These are phyloP conservation scores for Montipora capitata DNA, from an alignment of 92 coral and sea anemone genomes.

Conservation along the genomic window DNA sequence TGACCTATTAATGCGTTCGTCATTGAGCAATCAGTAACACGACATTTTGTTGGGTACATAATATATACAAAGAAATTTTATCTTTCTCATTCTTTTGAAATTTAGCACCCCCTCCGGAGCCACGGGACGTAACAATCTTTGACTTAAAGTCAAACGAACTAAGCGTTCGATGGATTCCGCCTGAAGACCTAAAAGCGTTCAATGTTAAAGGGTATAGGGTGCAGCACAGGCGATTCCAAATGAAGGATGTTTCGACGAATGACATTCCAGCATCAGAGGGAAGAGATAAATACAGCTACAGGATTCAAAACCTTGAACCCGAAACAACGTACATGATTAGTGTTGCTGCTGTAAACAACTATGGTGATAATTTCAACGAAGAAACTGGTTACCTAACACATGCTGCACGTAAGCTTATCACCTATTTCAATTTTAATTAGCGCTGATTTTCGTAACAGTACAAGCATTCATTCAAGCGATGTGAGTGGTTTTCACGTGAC, in stretches of 20 bases:
- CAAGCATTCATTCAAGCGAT: too few species aligned
- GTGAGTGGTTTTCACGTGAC: too few species aligned
- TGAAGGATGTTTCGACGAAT: background rate
- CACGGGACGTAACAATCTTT: conserved; percentile 13
- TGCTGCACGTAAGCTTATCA: conserved; percentile 6
- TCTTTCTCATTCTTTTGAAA: background rate
- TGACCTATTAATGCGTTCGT: too few species aligned
- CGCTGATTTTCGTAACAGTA: too few species aligned
- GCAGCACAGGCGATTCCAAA: conserved; percentile 31
- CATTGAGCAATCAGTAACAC: too few species aligned
- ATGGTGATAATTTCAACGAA: conserved; percentile 19
- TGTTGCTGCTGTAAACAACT: conserved; percentile 56
- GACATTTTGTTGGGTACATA: too few species aligned
- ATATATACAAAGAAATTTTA: too few species aligned
- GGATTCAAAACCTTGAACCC: conserved; percentile 50
- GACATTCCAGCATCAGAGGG: background rate
- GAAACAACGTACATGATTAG: conserved; percentile 61
- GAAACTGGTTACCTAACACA: background rate
- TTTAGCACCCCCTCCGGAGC: conserved; percentile 63
- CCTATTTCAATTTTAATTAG: background rate
- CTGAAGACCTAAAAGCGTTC: conserved; percentile 34
- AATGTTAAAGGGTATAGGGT: conserved; percentile 5
- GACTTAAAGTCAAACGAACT: conserved; percentile 25
- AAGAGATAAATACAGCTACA: conserved; percentile 9
- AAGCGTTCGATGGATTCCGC: conserved; percentile 40